Conservation (phyloP, 2,888 invertebrate genomes). For the Athalia circularis region DNA sequence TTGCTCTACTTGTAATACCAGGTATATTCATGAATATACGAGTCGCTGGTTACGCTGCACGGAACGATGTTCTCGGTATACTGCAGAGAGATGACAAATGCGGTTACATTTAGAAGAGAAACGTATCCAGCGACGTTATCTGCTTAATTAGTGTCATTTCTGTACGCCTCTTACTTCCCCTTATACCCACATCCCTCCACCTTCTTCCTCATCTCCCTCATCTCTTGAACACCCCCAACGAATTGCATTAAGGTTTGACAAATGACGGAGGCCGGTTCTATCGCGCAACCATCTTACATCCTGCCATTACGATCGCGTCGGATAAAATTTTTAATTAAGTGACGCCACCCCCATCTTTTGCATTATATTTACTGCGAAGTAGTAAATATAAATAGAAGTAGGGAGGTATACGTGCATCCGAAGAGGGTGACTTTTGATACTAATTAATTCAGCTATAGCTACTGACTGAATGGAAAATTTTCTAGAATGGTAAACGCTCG, state of each 20-base stretch:
- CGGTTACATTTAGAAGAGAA: slow-evolving; percentile 41
- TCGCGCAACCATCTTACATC: slow-evolving; percentile 55
- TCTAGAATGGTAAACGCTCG: no score
- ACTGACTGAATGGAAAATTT: no score
- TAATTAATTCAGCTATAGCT: no score
- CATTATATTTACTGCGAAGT: neutral
- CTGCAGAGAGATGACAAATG: slow-evolving; percentile 44
- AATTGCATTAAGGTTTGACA: slow-evolving; percentile 59
- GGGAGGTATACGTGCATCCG: neutral
- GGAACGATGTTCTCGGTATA: neutral
- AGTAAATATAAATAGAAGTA: neutral
- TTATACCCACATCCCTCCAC: neutral
- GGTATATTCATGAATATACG: neutral
- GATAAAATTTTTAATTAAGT: slow-evolving; percentile 68
- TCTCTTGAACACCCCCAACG: neutral
- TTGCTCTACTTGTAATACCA: slow-evolving; percentile 11
- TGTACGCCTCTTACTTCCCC: slow-evolving; percentile 19
- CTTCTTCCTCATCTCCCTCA: neutral
- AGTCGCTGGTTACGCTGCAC: neutral
- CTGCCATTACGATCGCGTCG: slow-evolving; percentile 55
- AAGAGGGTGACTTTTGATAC: no score
- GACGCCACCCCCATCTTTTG: slow-evolving; percentile 46
- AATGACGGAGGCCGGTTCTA: slow-evolving; percentile 55
- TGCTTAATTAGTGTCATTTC: slow-evolving; percentile 60
- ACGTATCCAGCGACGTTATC: slow-evolving; percentile 57